phyloP scores from a whole-genome alignment of 2,888 invertebrate species.

The Herminia tarsipennalis region DNA sequence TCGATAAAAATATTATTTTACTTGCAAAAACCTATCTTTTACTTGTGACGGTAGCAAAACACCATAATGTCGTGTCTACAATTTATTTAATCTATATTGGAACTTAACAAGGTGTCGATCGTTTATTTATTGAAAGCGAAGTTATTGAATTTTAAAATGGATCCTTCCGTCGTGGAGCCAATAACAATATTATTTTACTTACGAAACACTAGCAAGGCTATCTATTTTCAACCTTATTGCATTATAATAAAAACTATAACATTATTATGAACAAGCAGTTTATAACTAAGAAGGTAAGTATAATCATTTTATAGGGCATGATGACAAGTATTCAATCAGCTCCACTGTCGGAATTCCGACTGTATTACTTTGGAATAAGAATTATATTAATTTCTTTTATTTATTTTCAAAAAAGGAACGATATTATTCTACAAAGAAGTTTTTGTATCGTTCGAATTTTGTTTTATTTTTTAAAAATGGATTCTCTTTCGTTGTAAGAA shows the following conservation, averaged over 20 bases:
- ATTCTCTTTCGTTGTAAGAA: not conserved
- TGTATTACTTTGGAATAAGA: conserved; percentile 24
- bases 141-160: conserved; percentile 72
- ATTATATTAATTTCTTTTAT: conserved; percentile 4
- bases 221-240: conserved; percentile 8
- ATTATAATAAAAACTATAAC: conserved; percentile 1
- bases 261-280: not conserved
- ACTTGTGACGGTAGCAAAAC: too few species aligned
- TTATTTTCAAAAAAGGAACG: conserved; percentile 16
- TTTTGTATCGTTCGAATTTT: not conserved
- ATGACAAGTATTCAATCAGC: conserved; percentile 21
- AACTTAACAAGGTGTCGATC: conserved; percentile 70
- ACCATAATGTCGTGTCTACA: not conserved
- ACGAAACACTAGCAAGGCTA: not conserved
- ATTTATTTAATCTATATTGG: conserved; percentile 56
- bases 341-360: conserved; percentile 28
- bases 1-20: too few species aligned
- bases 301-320: conserved; percentile 21
- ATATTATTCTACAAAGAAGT: not conserved
- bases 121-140: conserved; percentile 67
- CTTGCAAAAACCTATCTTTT: too few species aligned
- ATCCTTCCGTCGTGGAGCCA: conserved; percentile 52
- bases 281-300: conserved; percentile 2
- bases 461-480: conserved; percentile 1
- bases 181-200: conserved; percentile 8